phyloP scores from a whole-genome alignment of 1,140 invertebrate species.

The Thaumetopoea pityocampa region DNA sequence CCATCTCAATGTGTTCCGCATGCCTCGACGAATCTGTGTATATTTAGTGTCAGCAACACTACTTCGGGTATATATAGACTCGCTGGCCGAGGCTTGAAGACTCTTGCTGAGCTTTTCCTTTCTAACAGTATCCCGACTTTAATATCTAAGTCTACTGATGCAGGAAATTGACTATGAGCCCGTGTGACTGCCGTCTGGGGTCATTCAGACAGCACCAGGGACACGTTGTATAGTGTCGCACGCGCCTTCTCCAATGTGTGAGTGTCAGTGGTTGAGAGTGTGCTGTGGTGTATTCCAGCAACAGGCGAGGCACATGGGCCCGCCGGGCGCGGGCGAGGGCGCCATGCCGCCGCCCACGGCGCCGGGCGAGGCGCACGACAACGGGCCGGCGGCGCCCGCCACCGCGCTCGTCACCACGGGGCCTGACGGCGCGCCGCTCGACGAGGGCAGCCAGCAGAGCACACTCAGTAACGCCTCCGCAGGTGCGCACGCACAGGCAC shows the following conservation, averaged over 20 bases:
- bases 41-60: background rate
- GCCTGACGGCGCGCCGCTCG: slow-evolving; percentile 89
- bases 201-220: too few relatives aligned
- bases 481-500: slow-evolving; percentile 75
- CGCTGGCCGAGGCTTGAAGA: too few relatives aligned
- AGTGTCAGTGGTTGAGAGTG: too few relatives aligned
- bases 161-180: too few relatives aligned
- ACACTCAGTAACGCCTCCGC: slow-evolving; percentile 93
- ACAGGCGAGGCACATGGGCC: slow-evolving; percentile 56
- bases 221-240: too few relatives aligned
- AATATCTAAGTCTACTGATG: too few relatives aligned
- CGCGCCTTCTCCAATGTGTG: too few relatives aligned
- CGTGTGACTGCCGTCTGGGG: too few relatives aligned
- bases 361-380: slow-evolving; percentile 79
- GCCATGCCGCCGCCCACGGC: slow-evolving; percentile 77
- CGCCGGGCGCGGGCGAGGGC: slow-evolving; percentile 42
- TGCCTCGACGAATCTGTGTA: background rate
- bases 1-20: background rate
- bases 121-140: too few relatives aligned
- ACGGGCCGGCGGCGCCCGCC: slow-evolving; percentile 80
- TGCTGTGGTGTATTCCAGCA: slow-evolving; percentile 35
- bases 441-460: slow-evolving; percentile 94
- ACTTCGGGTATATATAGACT: too few relatives aligned
- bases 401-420: slow-evolving; percentile 92
- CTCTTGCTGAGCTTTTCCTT: too few relatives aligned